Evolutionary conservation across 2,888 invertebrate species (phyloP).

Genomic region (Aplocera efformata): DNA sequence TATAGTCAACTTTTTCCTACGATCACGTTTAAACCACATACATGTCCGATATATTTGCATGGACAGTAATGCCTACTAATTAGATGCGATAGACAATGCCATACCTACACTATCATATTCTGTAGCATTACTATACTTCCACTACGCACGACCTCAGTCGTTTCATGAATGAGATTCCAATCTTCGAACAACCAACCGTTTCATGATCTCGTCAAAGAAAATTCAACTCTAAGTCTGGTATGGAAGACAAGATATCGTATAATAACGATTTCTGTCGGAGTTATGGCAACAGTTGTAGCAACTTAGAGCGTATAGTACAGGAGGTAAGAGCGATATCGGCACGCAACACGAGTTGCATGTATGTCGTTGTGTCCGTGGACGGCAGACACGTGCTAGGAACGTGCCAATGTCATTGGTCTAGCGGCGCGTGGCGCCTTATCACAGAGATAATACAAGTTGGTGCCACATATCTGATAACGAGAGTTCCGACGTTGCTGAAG

Average conservation of each 20-base stretch:
- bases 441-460: too few species aligned
- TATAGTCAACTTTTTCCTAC: too few species aligned
- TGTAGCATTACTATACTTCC: not conserved
- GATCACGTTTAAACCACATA: too few species aligned
- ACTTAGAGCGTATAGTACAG: not conserved
- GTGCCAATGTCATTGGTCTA: conserved; percentile 33
- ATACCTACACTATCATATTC: too few species aligned
- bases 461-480: too few species aligned
- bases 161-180: conserved; percentile 20
- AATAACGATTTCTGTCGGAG: not conserved
- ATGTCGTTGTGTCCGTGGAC: conserved; percentile 6
- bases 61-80: too few species aligned
- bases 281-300: not conserved
- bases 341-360: not conserved
- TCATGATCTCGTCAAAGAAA: not conserved
- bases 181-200: not conserved
- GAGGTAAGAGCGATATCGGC: conserved; percentile 2
- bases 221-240: not conserved
- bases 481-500: too few species aligned
- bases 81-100: too few species aligned
- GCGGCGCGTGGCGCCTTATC: conserved; percentile 14
- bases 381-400: conserved; percentile 21
- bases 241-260: not conserved
- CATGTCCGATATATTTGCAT: too few species aligned
- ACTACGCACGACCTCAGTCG: conserved; percentile 21